A percentile compares a stretch with the other conserved stretches of the same genome.
Evolutionary conservation across 2,113 vertebrate species (phyloP).

Genomic region (Cyprinodon variegatus): DNA sequence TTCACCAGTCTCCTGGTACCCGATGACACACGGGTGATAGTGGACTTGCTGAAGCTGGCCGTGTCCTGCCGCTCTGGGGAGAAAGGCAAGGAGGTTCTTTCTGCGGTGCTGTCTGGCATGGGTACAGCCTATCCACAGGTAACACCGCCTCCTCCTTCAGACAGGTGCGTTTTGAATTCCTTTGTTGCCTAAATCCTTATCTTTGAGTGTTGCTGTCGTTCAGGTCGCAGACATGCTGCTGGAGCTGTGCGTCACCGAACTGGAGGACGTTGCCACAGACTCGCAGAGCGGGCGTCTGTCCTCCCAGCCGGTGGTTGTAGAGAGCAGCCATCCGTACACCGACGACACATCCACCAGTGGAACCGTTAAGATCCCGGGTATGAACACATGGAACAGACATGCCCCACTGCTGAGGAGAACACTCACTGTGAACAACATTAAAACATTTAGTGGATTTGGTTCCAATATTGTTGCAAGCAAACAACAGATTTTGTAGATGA

Average conservation of each 20-base stretch:
- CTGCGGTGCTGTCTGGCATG: slow-evolving; percentile 95
- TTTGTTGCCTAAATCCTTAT: neutral
- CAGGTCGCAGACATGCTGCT: slow-evolving; percentile 97
- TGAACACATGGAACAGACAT: neutral
- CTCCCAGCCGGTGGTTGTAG: slow-evolving; percentile 95
- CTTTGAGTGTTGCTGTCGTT: neutral
- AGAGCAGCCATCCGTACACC: slow-evolving; percentile 97
- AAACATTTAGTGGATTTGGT: too few relatives aligned
- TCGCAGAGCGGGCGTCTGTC: slow-evolving; percentile 96
- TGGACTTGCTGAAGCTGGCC: slow-evolving; percentile 94
- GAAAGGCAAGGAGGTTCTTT: slow-evolving; percentile 92
- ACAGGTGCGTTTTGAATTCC: accelerated
- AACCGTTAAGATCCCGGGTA: slow-evolving; percentile 98
- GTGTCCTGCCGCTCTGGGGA: slow-evolving; percentile 93
- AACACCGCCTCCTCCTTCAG: neutral
- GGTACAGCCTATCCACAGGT: slow-evolving; percentile 96
- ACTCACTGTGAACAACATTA: neutral
- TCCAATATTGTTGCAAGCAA: too few relatives aligned
- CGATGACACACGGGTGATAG: slow-evolving; percentile 94
- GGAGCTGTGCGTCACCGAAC: slow-evolving; percentile 94
- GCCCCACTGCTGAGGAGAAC: neutral
- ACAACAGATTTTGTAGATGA: too few relatives aligned
- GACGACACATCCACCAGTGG: slow-evolving; percentile 97
- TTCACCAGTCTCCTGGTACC: slow-evolving; percentile 93
- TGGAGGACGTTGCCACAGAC: slow-evolving; percentile 97